Percentiles rank a stretch among this genome's conserved stretches.
These are phyloP conservation scores for Chionomys nivalis DNA, from an alignment of 2,113 vertebrate species.

Conservation along the genomic window DNA sequence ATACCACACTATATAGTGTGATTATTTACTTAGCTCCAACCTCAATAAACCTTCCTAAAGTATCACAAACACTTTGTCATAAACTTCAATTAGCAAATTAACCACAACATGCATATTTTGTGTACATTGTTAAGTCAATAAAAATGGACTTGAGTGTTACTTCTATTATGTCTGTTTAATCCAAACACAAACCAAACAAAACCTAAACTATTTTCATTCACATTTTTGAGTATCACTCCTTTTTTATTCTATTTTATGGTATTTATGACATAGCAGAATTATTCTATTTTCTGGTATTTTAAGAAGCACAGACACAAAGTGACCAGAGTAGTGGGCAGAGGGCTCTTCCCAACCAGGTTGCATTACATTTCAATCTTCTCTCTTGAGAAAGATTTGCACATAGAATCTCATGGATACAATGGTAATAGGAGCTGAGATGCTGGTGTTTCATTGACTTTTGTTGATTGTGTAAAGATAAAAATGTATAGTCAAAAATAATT, in stretches of 20 bases:
- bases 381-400: not conserved
- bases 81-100: not conserved
- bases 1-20: not conserved
- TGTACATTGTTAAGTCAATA: not conserved
- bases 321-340: not conserved
- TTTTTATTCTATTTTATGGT: not conserved
- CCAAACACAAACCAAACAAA: not conserved
- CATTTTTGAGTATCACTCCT: not conserved
- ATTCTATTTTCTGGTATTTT: not conserved
- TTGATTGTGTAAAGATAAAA: not conserved
- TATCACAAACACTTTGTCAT: not conserved
- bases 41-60: not conserved
- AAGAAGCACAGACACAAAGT: not conserved
- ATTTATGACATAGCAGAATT: not conserved
- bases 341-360: not conserved
- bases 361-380: not conserved
- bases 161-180: not conserved
- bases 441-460: not conserved
- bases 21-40: not conserved
- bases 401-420: not conserved
- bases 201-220: not conserved
- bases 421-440: not conserved
- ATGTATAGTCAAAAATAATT: not conserved
- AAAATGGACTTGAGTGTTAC: not conserved
- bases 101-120: not conserved